Evolutionary conservation across 1,140 invertebrate species (phyloP).

Genomic region (Drosophila lowei): DNA sequence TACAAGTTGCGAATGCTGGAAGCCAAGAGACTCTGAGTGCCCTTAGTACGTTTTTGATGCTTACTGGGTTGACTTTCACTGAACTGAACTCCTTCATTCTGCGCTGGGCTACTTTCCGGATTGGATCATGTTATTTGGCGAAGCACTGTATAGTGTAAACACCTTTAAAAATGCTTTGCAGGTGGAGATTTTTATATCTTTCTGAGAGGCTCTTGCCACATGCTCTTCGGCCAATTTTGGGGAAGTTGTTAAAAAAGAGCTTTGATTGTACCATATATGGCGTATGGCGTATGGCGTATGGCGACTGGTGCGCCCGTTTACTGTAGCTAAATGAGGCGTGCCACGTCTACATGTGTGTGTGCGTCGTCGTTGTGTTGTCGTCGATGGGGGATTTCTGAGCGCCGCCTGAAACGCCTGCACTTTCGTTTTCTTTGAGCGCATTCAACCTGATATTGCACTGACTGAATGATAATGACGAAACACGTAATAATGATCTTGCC

Average conservation of each 20-base stretch:
- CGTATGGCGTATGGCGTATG: neutral
- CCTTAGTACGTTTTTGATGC: no score
- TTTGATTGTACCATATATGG: slow-evolving; percentile 27
- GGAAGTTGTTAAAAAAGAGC: slow-evolving; percentile 5
- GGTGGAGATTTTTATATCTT: slow-evolving; percentile 1
- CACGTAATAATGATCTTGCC: slow-evolving; percentile 16
- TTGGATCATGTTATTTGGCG: neutral
- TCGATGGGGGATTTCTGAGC: slow-evolving; percentile 18
- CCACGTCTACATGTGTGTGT: slow-evolving; percentile 4
- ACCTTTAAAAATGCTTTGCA: neutral
- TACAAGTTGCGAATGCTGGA: no score
- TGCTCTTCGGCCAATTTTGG: slow-evolving; percentile 5
- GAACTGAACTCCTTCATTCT: neutral
- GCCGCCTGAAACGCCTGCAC: slow-evolving; percentile 42
- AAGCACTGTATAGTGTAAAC: neutral
- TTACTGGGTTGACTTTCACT: no score
- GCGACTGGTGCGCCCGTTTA: neutral
- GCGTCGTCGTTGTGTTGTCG: neutral
- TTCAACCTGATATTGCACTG: slow-evolving; percentile 51
- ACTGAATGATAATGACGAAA: slow-evolving; percentile 40
- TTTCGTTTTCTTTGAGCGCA: slow-evolving; percentile 60
- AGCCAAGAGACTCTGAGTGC: no score
- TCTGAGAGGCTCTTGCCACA: slow-evolving; percentile 2
- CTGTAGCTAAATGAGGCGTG: slow-evolving; percentile 19
- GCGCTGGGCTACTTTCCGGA: neutral